Base-by-base conservation (phyloP, 2,113 vertebrate genomes). In the Tricholaema leucomelas region DNA sequence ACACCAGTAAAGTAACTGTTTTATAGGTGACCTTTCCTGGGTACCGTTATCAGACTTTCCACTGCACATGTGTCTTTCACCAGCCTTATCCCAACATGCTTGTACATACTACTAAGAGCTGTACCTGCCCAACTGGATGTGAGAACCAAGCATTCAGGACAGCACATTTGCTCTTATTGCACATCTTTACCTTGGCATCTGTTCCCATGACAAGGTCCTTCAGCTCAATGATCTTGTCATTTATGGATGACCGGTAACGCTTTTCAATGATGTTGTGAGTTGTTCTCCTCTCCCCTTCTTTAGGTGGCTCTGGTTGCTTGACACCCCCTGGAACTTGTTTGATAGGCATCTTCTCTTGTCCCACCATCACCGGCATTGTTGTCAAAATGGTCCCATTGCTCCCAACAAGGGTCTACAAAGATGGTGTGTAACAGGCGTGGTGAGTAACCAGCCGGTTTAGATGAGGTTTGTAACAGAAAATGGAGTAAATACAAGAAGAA, bases 211-310 rank as follows among this genome's bases (percentile, higher is more conserved):
- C 99, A 38, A 99, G 97, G 94, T 99, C 98, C 85, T 99, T 98
- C 79, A 99, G 97, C 96, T 99, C 99, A 30, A 99, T 97, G 81
- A 99, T 99, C 96, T 99, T 99, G 96, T 99, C 99, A 17, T 99
- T 99, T 95, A 99, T 99, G 78, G 99, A 99, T 0, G 99, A 99
- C 5, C 99, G 97, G 78, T 99, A 99, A 8, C 99, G 97, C 96
- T 99, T 99, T 97, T 99, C 99, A n/a, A 99, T 99, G 93, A 99
- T 99, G 96, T 99, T 99, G 96, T 99, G 99, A 27, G 99, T 99
- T 5, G 99, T 99, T 94, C 99, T 98, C 92, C 98, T 98, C 92
- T 99, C 99, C 16, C 99, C 99, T 96, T 99, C 99, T 95, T 99
- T 99, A 84, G 98, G 98, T 96, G 98, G 96, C 93, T 98, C 93